Conservation (phyloP, 2,113 vertebrate genomes). For the Tretioscincus oriximinensis region DNA sequence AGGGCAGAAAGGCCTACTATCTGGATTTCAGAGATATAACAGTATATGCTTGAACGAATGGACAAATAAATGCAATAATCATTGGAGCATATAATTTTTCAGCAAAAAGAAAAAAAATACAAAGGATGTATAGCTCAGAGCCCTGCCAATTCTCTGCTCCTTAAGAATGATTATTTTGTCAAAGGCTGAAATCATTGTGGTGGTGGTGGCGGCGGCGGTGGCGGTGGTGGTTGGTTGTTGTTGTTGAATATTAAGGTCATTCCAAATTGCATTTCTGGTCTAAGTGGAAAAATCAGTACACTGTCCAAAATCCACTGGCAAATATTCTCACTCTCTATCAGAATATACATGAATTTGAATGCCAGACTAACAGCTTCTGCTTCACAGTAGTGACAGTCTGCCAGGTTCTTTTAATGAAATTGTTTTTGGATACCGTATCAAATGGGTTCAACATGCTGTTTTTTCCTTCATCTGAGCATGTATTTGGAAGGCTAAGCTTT, state of each 20-base stretch:
- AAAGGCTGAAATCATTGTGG: slow-evolving; percentile 1
- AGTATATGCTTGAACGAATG: too few species aligned
- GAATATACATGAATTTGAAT: background rate
- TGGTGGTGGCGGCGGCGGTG: too few species aligned
- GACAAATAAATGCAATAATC: too few species aligned
- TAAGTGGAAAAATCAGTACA: background rate
- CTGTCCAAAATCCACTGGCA: background rate
- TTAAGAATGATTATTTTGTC: background rate
- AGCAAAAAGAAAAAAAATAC: too few species aligned
- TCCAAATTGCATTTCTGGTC: slow-evolving; percentile 4
- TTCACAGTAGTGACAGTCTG: slow-evolving; percentile 11
- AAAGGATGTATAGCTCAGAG: background rate
- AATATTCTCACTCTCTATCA: slow-evolving; percentile 1
- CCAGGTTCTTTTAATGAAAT: slow-evolving; percentile 26
- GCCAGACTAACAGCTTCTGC: background rate
- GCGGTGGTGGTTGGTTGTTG: too few species aligned
- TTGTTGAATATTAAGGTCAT: slow-evolving; percentile 8
- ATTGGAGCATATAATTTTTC: background rate
- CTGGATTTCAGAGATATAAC: too few species aligned
- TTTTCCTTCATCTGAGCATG: background rate
- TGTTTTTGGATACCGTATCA: slow-evolving; percentile 25
- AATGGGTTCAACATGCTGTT: slow-evolving; percentile 17
- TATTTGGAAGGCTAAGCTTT: slow-evolving; percentile 20
- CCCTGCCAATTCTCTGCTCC: background rate
- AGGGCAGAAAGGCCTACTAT: too few species aligned